Evolutionary conservation across 2,888 invertebrate genomes (phyloP).

Genomic region (Acanthoscelides obtectus): DNA sequence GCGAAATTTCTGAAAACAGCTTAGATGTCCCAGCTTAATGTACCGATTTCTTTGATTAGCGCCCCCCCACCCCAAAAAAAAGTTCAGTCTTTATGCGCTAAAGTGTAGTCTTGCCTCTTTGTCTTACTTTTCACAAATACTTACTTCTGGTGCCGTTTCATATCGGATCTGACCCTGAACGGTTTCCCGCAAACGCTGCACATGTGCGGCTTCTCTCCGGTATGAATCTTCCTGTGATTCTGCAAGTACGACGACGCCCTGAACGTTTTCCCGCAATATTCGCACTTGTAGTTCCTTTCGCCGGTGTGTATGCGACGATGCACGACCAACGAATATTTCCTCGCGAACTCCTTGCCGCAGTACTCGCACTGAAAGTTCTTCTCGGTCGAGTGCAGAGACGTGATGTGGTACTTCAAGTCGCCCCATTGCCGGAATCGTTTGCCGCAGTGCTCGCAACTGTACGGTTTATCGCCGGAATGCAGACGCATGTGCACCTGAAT

Average conservation of each 20-base stretch:
- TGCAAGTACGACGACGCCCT: conserved; percentile 81
- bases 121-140: too few species aligned
- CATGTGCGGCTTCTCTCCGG: conserved; percentile 75
- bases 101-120: too few species aligned
- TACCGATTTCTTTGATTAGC: too few species aligned
- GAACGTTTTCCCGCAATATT: conserved; percentile 78
- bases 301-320: conserved; percentile 61
- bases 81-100: too few species aligned
- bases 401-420: conserved; percentile 80
- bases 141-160: conserved; percentile 68
- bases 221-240: conserved; percentile 80
- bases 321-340: conserved; percentile 81
- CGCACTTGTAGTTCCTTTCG: conserved; percentile 82
- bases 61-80: too few species aligned
- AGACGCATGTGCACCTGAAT: conserved; percentile 66
- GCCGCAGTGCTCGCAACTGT: conserved; percentile 75
- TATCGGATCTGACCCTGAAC: conserved; percentile 78
- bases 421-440: conserved; percentile 83
- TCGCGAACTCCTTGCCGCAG: conserved; percentile 82
- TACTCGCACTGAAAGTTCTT: conserved; percentile 85
- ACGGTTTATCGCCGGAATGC: conserved; percentile 82
- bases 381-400: conserved; percentile 75
- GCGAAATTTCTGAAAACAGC: too few species aligned
- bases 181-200: conserved; percentile 74
- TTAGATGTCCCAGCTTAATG: too few species aligned